These are phyloP conservation scores for Phrynocephalus versicolor DNA, from an alignment of 2,113 vertebrate species.

Conservation along the genomic window DNA sequence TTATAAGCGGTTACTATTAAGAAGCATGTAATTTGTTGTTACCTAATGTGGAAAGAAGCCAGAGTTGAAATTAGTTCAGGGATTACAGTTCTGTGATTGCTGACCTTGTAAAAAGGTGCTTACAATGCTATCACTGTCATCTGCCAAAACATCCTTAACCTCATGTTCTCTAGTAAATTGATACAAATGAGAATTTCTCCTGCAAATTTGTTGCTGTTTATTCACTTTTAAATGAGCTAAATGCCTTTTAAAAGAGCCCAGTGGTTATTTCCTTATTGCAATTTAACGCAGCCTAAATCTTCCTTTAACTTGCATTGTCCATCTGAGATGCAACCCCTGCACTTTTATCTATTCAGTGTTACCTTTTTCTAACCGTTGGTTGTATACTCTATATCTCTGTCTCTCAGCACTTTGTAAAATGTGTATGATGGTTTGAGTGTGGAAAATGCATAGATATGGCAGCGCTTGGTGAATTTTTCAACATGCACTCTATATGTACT, in stretches of 20 bases:
- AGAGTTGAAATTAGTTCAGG: background rate
- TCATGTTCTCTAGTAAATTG: background rate
- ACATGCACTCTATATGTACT: background rate
- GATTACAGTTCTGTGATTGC: background rate
- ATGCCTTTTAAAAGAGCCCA: background rate
- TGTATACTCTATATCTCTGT: background rate
- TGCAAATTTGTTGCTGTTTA: background rate
- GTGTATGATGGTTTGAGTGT: background rate
- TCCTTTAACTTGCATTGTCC: background rate
- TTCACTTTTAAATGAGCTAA: background rate
- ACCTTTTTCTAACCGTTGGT: background rate
- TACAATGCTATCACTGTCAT: background rate
- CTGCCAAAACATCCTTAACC: background rate
- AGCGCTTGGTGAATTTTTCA: slow-evolving; percentile 41
- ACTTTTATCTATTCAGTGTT: background rate
- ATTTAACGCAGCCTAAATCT: background rate
- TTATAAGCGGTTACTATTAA: too few species aligned
- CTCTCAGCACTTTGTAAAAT: background rate
- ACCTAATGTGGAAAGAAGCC: background rate
- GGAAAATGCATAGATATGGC: background rate
- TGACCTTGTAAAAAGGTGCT: background rate
- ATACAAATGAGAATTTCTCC: background rate
- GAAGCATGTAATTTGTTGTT: too few species aligned
- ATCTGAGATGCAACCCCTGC: background rate
- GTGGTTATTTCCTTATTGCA: background rate